Evolutionary conservation across 2,888 invertebrate genomes (phyloP).

Genomic region (Uloborus plumipes): DNA sequence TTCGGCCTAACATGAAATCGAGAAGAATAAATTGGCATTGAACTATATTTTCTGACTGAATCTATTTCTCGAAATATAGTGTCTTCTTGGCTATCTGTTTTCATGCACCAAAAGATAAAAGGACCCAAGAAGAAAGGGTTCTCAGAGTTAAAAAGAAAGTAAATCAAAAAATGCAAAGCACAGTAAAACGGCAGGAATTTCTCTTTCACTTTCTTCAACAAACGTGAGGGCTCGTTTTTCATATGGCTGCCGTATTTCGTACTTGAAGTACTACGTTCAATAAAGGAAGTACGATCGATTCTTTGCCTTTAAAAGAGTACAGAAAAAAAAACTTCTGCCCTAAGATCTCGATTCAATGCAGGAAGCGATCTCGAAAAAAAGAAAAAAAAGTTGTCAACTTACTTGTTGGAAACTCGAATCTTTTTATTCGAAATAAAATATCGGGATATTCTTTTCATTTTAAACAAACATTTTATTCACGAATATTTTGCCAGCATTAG

Average conservation of each 20-base stretch:
- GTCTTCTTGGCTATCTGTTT: not conserved
- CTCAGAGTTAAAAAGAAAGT: not conserved
- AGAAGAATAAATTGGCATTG: constrained; percentile 12
- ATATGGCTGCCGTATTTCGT: constrained; percentile 3
- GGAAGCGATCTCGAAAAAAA: too few relatives aligned
- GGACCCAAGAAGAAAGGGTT: not conserved
- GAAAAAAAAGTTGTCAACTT: too few relatives aligned
- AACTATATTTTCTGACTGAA: constrained; percentile 20
- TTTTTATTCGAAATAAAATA: not conserved
- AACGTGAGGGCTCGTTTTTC: constrained; percentile 21
- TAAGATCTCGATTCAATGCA: too few relatives aligned
- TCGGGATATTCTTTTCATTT: not conserved
- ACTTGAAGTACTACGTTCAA: constrained; percentile 21
- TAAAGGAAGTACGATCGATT: constrained; percentile 19
- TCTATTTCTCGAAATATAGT: not conserved
- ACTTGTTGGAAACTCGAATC: too few relatives aligned
- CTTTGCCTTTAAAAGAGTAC: constrained; percentile 1
- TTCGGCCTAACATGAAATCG: constrained; percentile 4
- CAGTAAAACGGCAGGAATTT: constrained; percentile 32
- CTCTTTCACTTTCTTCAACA: constrained; percentile 13
- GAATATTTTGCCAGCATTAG: too few relatives aligned
- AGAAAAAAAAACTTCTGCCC: too few relatives aligned
- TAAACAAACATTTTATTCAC: too few relatives aligned
- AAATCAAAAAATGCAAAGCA: constrained; percentile 12
- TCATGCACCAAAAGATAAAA: constrained; percentile 3